A percentile compares a stretch with the other conserved stretches of the same genome.
phyloP scores from a whole-genome alignment of 2,797 vertebrate genomes.

The Rhincodon typus region DNA sequence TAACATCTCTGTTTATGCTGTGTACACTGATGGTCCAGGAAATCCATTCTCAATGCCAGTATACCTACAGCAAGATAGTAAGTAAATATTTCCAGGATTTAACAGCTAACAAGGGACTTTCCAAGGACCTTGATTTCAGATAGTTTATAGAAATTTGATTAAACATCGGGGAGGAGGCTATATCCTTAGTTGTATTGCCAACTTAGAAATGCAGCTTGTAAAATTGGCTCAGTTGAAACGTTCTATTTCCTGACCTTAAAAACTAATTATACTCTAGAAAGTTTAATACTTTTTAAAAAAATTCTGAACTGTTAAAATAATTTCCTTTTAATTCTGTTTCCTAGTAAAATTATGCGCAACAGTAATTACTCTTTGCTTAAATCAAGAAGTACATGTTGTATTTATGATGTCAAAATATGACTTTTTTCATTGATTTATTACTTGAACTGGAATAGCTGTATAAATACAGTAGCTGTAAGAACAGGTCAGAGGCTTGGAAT shows the following conservation, averaged over 20 bases:
- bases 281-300: too few species aligned
- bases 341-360: not conserved
- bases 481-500: too few species aligned
- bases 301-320: not conserved
- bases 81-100: conserved; percentile 39
- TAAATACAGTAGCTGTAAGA: too few species aligned
- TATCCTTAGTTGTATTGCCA: not conserved
- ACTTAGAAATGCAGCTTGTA: not conserved
- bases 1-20: conserved; percentile 58
- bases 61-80: conserved; percentile 55
- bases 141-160: not conserved
- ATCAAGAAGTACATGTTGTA: not conserved
- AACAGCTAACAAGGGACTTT: not conserved
- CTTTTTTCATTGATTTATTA: not conserved
- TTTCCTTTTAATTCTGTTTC: not conserved
- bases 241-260: not conserved
- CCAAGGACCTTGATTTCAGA: not conserved
- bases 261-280: not conserved
- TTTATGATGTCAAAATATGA: not conserved
- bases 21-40: conserved; percentile 44
- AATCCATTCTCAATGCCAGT: conserved; percentile 48
- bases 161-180: not conserved
- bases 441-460: not conserved
- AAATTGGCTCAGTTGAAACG: not conserved
- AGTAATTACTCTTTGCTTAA: not conserved